Conservation (phyloP, 2,113 vertebrate species). For the Catharus fuscescens region DNA sequence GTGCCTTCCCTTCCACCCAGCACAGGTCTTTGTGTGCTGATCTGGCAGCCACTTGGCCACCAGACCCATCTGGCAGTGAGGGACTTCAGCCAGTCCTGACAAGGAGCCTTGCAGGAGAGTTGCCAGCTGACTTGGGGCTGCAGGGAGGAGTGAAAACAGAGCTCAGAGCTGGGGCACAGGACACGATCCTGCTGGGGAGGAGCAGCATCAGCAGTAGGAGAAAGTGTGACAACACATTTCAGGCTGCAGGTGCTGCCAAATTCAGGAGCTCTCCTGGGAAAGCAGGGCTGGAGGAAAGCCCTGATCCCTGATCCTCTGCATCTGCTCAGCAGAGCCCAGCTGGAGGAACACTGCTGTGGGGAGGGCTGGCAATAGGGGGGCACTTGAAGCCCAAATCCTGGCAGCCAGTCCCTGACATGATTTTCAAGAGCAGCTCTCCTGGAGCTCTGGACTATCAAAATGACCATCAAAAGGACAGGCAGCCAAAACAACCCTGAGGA, state of each 20-base stretch:
- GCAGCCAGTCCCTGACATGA: not conserved
- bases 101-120: not conserved
- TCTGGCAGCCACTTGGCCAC: not conserved
- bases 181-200: not conserved
- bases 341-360: not conserved
- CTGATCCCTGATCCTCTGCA: not conserved
- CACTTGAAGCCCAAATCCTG: not conserved
- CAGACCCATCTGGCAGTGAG: not conserved
- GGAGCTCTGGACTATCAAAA: not conserved
- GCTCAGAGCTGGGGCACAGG: not conserved
- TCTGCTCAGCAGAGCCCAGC: not conserved
- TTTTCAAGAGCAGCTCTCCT: not conserved
- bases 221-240: not conserved
- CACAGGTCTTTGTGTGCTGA: fast-evolving
- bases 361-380: not conserved
- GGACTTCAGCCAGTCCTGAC: not conserved
- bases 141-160: not conserved
- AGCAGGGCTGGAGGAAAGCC: not conserved
- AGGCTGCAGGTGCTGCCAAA: not conserved
- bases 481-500: fast-evolving
- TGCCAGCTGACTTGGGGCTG: not conserved
- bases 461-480: not conserved
- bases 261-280: not conserved
- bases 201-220: not conserved
- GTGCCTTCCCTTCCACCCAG: not conserved